These are phyloP conservation scores for Caenorhabditis sulstoni DNA, from an alignment of 2,888 invertebrate genomes.

Conservation along the genomic window DNA sequence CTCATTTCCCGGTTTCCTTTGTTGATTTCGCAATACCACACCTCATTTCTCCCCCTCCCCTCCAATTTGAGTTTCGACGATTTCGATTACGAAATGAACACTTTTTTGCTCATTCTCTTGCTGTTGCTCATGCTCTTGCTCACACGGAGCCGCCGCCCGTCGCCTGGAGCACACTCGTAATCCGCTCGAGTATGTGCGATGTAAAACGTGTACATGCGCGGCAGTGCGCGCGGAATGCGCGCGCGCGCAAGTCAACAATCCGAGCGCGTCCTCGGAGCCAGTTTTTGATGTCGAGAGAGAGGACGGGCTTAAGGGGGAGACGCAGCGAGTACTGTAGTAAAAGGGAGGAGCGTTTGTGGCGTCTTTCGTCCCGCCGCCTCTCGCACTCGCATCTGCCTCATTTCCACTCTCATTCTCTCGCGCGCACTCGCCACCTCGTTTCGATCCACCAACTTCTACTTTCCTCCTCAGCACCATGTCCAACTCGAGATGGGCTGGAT, in stretches of 20 bases:
- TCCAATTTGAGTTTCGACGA: conserved; percentile 28
- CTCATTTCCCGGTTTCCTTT: neutral
- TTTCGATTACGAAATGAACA: conserved; percentile 13
- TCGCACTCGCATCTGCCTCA: conserved; percentile 26
- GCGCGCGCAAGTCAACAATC: conserved; percentile 50
- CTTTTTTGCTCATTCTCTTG: no score
- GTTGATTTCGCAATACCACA: conserved; percentile 39
- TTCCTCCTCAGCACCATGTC: conserved; percentile 38
- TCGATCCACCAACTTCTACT: conserved; percentile 30
- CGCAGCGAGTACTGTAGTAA: conserved; percentile 52
- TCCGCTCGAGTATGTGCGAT: conserved; percentile 37
- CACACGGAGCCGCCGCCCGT: no score
- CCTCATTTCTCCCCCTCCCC: neutral
- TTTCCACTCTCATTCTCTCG: conserved; percentile 27
- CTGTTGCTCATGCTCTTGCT: no score
- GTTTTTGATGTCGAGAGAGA: conserved; percentile 33
- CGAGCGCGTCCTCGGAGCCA: conserved; percentile 32
- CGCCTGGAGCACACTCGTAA: conserved; percentile 48
- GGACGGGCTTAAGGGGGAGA: conserved; percentile 1
- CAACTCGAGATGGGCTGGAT: conserved; percentile 58
- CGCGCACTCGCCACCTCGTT: conserved; percentile 19
- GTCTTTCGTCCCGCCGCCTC: conserved; percentile 28
- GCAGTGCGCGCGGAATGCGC: conserved; percentile 33
- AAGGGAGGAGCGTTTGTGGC: conserved; percentile 16
- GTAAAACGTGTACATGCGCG: conserved; percentile 47